A percentile compares a stretch with the other conserved stretches of the same genome.
Evolutionary conservation across 2,113 vertebrate genomes (phyloP).

Genomic region (Naja naja): DNA sequence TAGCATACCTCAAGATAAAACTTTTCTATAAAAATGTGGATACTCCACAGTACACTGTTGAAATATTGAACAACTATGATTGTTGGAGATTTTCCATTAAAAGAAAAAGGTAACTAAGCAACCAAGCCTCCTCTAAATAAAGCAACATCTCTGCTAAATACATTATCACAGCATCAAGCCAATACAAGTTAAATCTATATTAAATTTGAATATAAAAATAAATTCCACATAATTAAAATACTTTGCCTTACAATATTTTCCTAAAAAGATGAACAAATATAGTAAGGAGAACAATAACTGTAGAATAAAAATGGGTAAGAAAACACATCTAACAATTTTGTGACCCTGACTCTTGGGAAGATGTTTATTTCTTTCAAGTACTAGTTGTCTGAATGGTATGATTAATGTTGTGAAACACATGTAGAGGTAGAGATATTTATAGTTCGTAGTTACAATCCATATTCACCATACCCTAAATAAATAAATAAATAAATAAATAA

Average conservation of each 20-base stretch:
- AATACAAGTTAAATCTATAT: constrained; percentile 2
- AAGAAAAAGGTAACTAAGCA: constrained; percentile 27
- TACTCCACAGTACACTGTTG: background rate
- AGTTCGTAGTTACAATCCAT: background rate
- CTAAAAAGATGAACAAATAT: background rate
- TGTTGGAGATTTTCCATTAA: constrained; percentile 14
- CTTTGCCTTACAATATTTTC: background rate
- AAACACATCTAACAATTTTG: background rate
- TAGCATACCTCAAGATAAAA: background rate
- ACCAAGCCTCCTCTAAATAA: constrained; percentile 17
- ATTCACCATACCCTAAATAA: background rate
- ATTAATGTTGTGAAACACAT: background rate
- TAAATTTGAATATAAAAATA: background rate
- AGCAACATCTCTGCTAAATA: background rate
- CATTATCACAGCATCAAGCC: constrained; percentile 5
- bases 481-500: background rate
- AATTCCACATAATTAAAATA: background rate
- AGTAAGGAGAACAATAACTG: background rate
- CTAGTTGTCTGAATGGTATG: background rate
- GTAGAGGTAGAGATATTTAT: background rate
- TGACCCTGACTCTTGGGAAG: too few relatives aligned
- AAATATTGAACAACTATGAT: constrained; percentile 18
- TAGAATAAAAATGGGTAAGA: background rate
- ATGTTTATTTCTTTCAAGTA: background rate
- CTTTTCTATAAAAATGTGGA: background rate